These are phyloP conservation scores for Heliornis fulica DNA, from an alignment of 2,113 vertebrate genomes.

Conservation along the genomic window DNA sequence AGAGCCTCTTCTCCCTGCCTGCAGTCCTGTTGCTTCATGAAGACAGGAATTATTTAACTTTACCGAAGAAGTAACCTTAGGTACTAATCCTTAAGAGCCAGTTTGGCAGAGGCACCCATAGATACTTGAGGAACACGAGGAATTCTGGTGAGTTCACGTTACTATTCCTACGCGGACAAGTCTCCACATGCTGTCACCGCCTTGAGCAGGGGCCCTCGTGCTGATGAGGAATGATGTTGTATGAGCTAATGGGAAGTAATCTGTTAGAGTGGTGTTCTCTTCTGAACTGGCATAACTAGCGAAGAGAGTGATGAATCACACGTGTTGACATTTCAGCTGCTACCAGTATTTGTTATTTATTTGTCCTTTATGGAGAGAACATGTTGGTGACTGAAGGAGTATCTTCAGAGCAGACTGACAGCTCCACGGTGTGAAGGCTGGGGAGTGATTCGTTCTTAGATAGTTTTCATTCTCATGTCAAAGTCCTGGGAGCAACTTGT, in stretches of 20 bases:
- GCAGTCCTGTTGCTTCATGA: rapidly evolving
- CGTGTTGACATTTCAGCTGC: conserved; percentile 15
- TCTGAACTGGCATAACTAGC: not conserved
- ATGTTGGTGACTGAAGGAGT: not conserved
- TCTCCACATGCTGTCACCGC: not conserved
- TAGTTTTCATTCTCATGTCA: not conserved
- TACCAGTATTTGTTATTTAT: conserved; percentile 10
- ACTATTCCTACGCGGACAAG: not conserved
- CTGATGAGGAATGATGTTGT: not conserved
- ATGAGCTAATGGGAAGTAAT: conserved; percentile 1
- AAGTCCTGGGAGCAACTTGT: not conserved
- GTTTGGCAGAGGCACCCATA: not conserved
- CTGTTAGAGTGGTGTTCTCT: not conserved
- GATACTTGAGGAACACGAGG: not conserved
- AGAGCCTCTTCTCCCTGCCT: not conserved
- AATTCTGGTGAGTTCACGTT: not conserved
- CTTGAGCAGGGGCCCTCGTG: not conserved
- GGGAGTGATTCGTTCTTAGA: not conserved
- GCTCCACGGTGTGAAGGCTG: not conserved
- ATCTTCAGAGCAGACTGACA: not conserved
- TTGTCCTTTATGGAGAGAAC: not conserved
- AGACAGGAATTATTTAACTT: not conserved
- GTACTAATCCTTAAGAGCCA: not conserved
- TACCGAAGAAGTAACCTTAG: not conserved
- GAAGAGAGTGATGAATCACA: conserved; percentile 3